phyloP scores from a whole-genome alignment of 2,113 vertebrate species.

The Lutjanus erythropterus region DNA sequence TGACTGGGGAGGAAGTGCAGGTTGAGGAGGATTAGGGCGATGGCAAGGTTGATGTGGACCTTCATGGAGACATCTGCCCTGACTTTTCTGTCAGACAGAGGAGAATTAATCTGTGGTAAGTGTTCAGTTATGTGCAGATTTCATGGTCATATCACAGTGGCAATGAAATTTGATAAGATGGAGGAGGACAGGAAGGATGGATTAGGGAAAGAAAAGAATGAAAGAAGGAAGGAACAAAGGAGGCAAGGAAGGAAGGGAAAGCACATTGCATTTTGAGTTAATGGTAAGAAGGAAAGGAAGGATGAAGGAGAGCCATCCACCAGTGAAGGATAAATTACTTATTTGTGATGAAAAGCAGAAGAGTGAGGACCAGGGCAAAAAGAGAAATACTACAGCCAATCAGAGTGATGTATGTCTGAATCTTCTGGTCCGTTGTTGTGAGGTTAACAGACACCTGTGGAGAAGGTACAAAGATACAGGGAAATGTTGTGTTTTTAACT shows the following conservation, averaged over 20 bases:
- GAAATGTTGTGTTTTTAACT: background rate
- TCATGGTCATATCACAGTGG: background rate
- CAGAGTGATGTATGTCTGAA: constrained; percentile 41
- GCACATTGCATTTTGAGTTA: background rate
- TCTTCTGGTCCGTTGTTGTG: background rate
- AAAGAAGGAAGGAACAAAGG: background rate
- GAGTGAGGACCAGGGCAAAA: constrained; percentile 29
- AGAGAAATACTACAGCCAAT: constrained; percentile 68
- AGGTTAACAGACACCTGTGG: background rate
- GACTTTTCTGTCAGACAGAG: constrained; percentile 40
- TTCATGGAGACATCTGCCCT: constrained; percentile 63
- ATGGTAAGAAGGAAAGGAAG: background rate
- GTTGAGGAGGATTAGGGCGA: constrained; percentile 76
- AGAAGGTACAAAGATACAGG: background rate
- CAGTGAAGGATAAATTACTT: constrained; percentile 23
- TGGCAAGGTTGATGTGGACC: constrained; percentile 68
- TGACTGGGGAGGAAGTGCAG: constrained; percentile 62
- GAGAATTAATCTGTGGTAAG: background rate
- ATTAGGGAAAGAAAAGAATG: background rate
- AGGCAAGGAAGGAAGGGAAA: background rate
- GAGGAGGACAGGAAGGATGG: background rate
- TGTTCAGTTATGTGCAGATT: background rate
- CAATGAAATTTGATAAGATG: background rate
- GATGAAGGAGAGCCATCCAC: background rate
- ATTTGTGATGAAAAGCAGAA: constrained; percentile 58